phyloP scores from a whole-genome alignment of 2,888 invertebrate species.

The Apodemia duryi region DNA sequence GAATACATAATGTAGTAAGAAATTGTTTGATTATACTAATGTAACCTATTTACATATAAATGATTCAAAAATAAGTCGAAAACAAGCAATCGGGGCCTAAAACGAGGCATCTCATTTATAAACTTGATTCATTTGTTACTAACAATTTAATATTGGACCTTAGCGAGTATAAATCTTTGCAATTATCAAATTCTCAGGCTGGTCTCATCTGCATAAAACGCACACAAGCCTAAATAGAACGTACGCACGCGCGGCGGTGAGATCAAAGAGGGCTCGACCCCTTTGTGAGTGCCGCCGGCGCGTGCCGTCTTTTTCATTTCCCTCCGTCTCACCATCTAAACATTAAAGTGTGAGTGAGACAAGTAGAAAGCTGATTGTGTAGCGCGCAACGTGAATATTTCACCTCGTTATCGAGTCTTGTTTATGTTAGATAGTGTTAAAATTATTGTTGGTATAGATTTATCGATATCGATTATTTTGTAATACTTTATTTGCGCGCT shows the following conservation, averaged over 20 bases:
- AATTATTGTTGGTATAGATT: conserved; percentile 43
- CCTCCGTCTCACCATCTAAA: conserved; percentile 48
- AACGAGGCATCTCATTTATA: conserved; percentile 1
- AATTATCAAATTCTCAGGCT: conserved; percentile 75
- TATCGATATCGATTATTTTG: conserved; percentile 50
- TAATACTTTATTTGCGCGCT: conserved; percentile 21
- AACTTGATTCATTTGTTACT: conserved; percentile 12
- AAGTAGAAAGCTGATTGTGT: conserved; percentile 60
- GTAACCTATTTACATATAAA: conserved; percentile 13
- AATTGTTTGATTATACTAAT: conserved; percentile 13
- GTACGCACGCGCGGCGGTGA: conserved; percentile 74
- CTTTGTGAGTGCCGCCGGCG: conserved; percentile 73
- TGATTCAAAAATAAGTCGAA: background rate
- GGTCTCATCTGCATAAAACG: conserved; percentile 71
- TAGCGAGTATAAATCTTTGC: conserved; percentile 69
- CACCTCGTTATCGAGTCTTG: conserved; percentile 79
- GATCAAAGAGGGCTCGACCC: conserved; percentile 75
- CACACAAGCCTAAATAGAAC: conserved; percentile 50
- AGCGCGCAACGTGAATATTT: conserved; percentile 77
- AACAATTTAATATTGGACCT: conserved; percentile 35
- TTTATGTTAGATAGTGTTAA: conserved; percentile 73
- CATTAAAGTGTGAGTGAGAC: conserved; percentile 54
- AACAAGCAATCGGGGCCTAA: conserved; percentile 1
- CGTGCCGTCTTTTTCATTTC: conserved; percentile 71
- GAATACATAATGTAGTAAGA: background rate